Evolutionary conservation across 2,113 vertebrate genomes (phyloP), one percentile per base, ranked within the genome.

Genomic region (Hylia prasina): DNA sequence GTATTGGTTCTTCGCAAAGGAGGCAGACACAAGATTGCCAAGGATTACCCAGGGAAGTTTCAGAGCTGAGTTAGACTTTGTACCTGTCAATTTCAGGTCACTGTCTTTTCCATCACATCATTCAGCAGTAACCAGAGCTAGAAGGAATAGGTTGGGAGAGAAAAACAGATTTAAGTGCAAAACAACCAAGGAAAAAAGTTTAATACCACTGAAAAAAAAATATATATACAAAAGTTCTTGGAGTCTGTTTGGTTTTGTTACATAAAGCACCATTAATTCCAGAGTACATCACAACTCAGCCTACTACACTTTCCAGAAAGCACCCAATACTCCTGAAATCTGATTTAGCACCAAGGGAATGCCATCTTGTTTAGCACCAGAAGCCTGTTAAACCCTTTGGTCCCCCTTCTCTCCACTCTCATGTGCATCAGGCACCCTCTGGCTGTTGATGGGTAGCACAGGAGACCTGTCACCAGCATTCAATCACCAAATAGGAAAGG

Each of bases 261-360:
- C 73, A 89, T 85, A 95, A 95, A 97, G 97, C 96, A 97, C 97
- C 97, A 97, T 94, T 93, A 95, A 93, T 92, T 95, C 85, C 89
- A 97, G 87, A 97, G 85, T 94, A 96, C 91, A 76, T 91, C 80
- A 56, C 89, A 94, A 78, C 77, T 90, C 79, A 70, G 65, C 68
- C 90, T 93, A 81, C 28, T 58, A 51, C 71, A 60, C 65, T 18
- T 89, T 75, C 68, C 89, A 96, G 77, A 93, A 94, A 97, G 77
- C 92, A 96, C 89, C 85, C 89, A 79, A 79, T 78, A 78, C 82
- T 93, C 92, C 90, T 95, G 87, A 93, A 94, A 82, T 82, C 33
- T 91, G 68, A 77, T 89, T 94, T 96, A 97, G 97, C 96, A 97
- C 96, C 97, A 97, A 89, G 80, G 85, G 63, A 85, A 72, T 87